These are phyloP conservation scores for Euplagia quadripunctaria DNA, from an alignment of 2,888 invertebrate species.

Conservation along the genomic window DNA sequence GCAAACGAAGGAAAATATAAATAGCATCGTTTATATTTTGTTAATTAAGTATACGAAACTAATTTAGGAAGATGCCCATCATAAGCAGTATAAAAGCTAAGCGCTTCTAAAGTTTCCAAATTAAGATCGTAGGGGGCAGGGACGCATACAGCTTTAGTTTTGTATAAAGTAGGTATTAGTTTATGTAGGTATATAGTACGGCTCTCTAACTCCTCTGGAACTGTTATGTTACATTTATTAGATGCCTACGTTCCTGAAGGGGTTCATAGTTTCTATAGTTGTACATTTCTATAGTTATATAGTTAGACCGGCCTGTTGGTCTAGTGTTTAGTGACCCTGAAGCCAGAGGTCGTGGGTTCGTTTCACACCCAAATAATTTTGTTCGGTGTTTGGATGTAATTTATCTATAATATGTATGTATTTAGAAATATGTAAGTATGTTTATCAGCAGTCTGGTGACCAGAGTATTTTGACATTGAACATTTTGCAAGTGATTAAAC, in stretches of 20 bases:
- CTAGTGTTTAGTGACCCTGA: no score
- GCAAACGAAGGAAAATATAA: no score
- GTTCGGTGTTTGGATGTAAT: no score
- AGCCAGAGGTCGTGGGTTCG: no score
- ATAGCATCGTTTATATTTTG: no score
- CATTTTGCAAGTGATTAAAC: no score
- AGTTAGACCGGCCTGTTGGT: no score
- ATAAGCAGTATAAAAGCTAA: slow-evolving; percentile 28
- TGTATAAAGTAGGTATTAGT: slow-evolving; percentile 13
- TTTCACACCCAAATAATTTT: no score
- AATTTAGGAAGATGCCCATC: slow-evolving; percentile 45
- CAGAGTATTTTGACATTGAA: no score
- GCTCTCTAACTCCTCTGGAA: slow-evolving; percentile 35
- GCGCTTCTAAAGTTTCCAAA: slow-evolving; percentile 48
- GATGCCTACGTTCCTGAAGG: slow-evolving; percentile 43
- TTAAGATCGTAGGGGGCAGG: slow-evolving; percentile 46
- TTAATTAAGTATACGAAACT: slow-evolving; percentile 29
- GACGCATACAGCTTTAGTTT: slow-evolving; percentile 43
- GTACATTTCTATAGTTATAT: slow-evolving; percentile 7
- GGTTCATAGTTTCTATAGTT: slow-evolving; percentile 21
- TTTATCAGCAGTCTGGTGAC: no score
- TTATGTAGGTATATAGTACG: slow-evolving; percentile 16
- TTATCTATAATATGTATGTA: no score
- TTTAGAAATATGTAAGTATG: no score
- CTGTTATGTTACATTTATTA: slow-evolving; percentile 49